Conservation (phyloP, 2,888 invertebrate species). For the Tyria jacobaeae region DNA sequence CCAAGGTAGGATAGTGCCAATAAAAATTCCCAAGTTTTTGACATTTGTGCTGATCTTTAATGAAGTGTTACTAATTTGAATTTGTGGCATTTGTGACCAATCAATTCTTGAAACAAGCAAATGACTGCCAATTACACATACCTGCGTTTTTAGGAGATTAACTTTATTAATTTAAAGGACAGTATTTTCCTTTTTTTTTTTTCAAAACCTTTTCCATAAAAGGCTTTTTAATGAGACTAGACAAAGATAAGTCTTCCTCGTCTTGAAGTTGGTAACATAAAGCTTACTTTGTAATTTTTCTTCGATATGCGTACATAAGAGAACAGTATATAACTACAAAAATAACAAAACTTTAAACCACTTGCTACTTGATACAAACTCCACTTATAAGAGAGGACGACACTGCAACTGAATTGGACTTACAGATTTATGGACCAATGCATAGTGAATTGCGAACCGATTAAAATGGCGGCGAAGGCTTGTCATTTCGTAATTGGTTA, state of each 20-base stretch:
- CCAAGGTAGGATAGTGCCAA: no score
- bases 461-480: slow-evolving; percentile 81
- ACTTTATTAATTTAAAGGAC: no score
- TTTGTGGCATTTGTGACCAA: no score
- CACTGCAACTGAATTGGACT: slow-evolving; percentile 42
- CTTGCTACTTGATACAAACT: slow-evolving; percentile 44
- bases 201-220: background rate
- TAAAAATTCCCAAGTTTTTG: no score
- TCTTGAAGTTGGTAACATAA: background rate
- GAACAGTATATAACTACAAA: slow-evolving; percentile 4
- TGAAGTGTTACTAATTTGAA: no score
- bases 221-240: background rate
- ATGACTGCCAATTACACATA: no score
- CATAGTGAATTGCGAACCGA: slow-evolving; percentile 74
- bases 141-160: no score
- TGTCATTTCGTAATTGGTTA: slow-evolving; percentile 84
- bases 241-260: no score
- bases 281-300: background rate
- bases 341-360: slow-evolving; percentile 33
- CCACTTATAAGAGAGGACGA: slow-evolving; percentile 46
- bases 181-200: slow-evolving; percentile 17
- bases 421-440: slow-evolving; percentile 66
- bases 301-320: background rate
- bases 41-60: no score
- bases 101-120: no score